A percentile compares a stretch with the other conserved stretches of the same genome.
phyloP scores from a whole-genome alignment of 2,888 invertebrate genomes.

The Meta bourneti region DNA sequence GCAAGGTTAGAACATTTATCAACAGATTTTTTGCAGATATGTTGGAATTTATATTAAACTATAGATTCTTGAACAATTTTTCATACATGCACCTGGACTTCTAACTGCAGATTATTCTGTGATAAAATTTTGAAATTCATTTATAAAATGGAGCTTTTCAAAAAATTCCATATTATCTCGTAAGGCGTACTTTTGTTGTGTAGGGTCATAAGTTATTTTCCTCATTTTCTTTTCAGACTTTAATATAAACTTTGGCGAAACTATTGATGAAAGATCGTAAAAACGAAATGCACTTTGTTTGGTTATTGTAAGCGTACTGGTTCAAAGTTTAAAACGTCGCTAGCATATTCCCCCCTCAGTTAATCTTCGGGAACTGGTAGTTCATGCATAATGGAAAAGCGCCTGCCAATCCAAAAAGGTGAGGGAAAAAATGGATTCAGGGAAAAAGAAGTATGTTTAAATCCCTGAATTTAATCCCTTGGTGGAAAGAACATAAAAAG shows the following conservation, averaged over 20 bases:
- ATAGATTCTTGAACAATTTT: no score
- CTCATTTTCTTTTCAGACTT: not conserved
- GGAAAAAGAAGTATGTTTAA: constrained; percentile 3
- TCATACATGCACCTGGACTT: not conserved
- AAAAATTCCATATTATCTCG: not conserved
- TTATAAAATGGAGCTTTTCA: not conserved
- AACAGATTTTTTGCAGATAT: no score
- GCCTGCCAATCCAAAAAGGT: constrained; percentile 16
- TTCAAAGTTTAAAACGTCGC: not conserved
- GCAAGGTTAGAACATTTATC: no score
- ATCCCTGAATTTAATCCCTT: not conserved
- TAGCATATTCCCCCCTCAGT: not conserved
- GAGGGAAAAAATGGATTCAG: not conserved
- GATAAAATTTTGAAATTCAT: not conserved
- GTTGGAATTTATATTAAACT: no score
- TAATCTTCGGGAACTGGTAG: constrained; percentile 8
- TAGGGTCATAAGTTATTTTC: not conserved
- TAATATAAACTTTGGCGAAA: not conserved
- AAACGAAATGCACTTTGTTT: not conserved
- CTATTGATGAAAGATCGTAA: not conserved
- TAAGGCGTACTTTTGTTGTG: not conserved
- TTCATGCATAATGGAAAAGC: constrained; percentile 25
- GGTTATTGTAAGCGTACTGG: not conserved
- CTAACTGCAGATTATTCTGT: not conserved
- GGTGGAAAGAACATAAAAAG: not conserved